Conservation (phyloP, 2,113 vertebrate species). For the Patagioenas fasciata region DNA sequence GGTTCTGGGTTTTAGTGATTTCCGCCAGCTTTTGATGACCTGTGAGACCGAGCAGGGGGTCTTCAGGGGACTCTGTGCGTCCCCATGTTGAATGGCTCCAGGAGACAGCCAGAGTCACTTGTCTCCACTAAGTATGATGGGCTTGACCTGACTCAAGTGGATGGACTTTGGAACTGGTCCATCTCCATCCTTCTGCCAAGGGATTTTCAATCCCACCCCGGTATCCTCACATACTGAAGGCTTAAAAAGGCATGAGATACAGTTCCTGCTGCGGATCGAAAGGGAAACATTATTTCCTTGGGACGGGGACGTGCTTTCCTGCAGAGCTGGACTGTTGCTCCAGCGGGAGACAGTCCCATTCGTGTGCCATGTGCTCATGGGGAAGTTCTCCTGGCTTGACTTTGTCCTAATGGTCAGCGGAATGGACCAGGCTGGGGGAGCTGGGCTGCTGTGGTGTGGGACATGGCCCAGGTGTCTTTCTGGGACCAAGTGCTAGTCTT, state of each 20-base stretch:
- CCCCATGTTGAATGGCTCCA: background rate
- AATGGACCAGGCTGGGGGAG: background rate
- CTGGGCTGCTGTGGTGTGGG: background rate
- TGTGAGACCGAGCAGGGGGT: background rate
- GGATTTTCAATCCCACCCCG: background rate
- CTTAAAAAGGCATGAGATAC: background rate
- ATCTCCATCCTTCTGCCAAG: background rate
- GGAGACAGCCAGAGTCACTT: background rate
- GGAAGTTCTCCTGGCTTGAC: background rate
- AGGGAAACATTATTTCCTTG: background rate
- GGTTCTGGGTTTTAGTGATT: background rate
- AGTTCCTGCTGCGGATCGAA: background rate
- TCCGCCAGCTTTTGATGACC: fast-evolving
- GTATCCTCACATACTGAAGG: background rate
- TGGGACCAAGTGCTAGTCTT: background rate
- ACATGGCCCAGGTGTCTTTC: background rate
- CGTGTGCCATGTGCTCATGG: fast-evolving
- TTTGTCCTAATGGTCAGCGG: background rate
- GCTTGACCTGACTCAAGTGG: background rate
- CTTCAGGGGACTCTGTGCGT: background rate
- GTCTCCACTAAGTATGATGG: background rate
- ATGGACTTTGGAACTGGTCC: no score
- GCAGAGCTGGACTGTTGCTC: background rate
- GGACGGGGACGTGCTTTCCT: background rate
- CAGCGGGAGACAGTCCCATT: background rate